Percentiles rank a stretch among this genome's conserved stretches.
phyloP scores from a whole-genome alignment of 2,113 vertebrate genomes.

The Bubo scandiacus region DNA sequence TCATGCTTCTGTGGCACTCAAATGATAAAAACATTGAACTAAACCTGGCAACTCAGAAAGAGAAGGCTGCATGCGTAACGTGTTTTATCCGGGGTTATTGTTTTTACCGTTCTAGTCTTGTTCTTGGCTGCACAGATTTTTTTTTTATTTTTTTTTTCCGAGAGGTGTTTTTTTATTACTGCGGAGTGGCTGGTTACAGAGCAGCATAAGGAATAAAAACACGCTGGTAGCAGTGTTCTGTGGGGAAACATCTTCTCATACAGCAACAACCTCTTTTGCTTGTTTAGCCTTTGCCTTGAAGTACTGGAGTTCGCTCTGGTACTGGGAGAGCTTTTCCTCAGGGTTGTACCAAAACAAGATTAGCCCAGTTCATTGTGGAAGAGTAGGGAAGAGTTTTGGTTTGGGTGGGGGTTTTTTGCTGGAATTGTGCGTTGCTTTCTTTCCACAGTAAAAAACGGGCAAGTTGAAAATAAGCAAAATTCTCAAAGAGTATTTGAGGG shows the following conservation, averaged over 20 bases:
- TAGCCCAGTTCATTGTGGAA: not conserved
- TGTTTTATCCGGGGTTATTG: not conserved
- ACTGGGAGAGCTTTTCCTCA: not conserved
- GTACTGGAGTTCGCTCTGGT: not conserved
- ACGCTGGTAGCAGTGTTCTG: not conserved
- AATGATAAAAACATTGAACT: accelerated
- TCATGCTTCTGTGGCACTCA: not conserved
- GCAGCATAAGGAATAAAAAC: not conserved
- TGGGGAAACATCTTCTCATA: not conserved
- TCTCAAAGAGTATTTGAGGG: not conserved
- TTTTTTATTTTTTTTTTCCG: not conserved
- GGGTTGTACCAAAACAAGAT: not conserved
- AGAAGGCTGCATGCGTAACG: not conserved
- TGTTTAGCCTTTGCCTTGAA: not conserved
- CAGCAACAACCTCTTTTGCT: not conserved
- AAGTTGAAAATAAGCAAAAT: not conserved
- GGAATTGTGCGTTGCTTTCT: not conserved
- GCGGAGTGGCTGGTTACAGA: not conserved
- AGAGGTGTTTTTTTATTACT: not conserved
- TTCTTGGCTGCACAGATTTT: not conserved
- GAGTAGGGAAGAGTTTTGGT: not conserved
- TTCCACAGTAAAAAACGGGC: not conserved
- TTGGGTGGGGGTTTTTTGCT: not conserved
- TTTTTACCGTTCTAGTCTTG: not conserved
- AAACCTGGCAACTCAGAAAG: not conserved